Evolutionary conservation across 1,140 invertebrate species (phyloP).

Genomic region (Trypoxylus dichotomus): DNA sequence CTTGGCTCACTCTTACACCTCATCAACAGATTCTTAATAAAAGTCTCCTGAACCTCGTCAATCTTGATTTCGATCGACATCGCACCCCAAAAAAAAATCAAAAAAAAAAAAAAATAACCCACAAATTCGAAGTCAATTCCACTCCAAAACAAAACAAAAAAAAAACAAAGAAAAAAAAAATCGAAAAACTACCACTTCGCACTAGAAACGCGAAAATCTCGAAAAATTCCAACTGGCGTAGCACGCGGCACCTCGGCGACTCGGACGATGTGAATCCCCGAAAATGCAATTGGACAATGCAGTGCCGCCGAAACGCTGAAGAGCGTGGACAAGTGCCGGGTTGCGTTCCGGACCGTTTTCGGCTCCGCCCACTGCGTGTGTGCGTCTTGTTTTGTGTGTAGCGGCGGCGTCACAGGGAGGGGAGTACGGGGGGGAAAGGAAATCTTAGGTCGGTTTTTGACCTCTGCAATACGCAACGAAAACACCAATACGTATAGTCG

Average conservation of each 20-base stretch:
- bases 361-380: constrained; percentile 50
- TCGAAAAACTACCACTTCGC: not conserved
- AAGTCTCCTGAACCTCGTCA: constrained; percentile 1
- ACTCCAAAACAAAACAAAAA: not conserved
- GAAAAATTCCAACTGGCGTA: not conserved
- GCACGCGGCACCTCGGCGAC: not conserved
- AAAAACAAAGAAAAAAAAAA: not conserved
- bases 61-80: constrained; percentile 15
- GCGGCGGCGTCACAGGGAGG: constrained; percentile 27
- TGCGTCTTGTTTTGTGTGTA: not conserved
- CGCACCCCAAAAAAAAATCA: not conserved
- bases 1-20: constrained; percentile 9
- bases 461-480: constrained; percentile 37
- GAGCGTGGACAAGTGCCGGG: constrained; percentile 29
- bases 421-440: not conserved
- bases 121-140: not conserved
- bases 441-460: constrained; percentile 48
- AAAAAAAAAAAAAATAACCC: not conserved
- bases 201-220: not conserved
- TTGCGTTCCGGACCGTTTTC: not conserved
- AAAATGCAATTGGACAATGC: not conserved
- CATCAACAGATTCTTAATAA: constrained; percentile 17
- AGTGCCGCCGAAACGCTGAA: constrained; percentile 21
- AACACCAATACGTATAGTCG: not conserved
- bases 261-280: constrained; percentile 20